Evolutionary conservation across 2,113 vertebrate genomes (phyloP).

Genomic region (Typhlomys cinereus): DNA sequence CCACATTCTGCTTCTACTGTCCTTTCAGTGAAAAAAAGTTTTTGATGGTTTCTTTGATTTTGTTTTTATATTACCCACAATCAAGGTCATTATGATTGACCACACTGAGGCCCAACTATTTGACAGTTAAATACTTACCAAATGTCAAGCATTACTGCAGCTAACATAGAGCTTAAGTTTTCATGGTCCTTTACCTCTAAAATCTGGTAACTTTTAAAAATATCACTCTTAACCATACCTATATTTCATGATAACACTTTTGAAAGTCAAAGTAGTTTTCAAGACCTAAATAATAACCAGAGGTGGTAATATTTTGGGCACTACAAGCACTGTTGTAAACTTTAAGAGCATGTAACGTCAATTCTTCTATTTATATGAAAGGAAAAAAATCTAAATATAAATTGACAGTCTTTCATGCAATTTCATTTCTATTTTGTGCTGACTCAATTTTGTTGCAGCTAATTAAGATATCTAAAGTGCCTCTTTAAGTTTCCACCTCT

Average conservation of each 20-base stretch:
- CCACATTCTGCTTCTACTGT: not conserved
- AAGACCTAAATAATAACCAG: not conserved
- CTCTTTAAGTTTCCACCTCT: not conserved
- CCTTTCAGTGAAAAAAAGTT: not conserved
- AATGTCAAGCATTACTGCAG: no score
- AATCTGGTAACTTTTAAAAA: no score
- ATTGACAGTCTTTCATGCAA: not conserved
- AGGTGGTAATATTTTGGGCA: no score
- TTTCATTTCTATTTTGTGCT: constrained; percentile 19
- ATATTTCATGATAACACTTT: not conserved
- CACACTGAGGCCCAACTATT: no score
- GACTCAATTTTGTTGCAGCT: constrained; percentile 26
- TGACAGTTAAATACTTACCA: no score
- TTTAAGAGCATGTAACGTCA: no score
- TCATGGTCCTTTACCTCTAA: no score
- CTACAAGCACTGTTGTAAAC: no score
- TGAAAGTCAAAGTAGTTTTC: not conserved
- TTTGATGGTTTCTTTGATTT: not conserved
- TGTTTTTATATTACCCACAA: not conserved
- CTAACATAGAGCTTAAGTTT: no score
- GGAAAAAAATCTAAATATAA: constrained; percentile 42
- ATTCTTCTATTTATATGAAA: not conserved
- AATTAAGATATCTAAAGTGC: constrained; percentile 23
- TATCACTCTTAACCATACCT: no score
- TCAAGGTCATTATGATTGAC: not conserved